Conservation (phyloP, 1,140 invertebrate genomes). For the Popillia japonica region DNA sequence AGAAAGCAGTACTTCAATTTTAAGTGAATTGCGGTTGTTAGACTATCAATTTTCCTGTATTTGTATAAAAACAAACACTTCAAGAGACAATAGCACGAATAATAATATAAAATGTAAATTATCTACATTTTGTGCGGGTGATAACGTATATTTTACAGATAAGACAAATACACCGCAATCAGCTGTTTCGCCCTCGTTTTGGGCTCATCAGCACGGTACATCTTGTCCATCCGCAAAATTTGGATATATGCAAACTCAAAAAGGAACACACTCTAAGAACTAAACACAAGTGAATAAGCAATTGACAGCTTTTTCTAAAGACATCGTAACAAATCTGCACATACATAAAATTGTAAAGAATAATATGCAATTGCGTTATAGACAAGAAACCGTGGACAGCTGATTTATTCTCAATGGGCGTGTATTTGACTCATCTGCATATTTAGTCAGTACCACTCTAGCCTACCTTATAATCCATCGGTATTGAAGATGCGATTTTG, state of each 20-base stretch:
- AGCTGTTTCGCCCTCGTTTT: slow-evolving; percentile 32
- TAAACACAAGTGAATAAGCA: background rate
- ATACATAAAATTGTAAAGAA: background rate
- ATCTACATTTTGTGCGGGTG: background rate
- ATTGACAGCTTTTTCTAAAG: background rate
- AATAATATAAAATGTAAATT: too few species aligned
- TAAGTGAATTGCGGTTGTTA: too few species aligned
- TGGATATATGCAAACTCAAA: background rate
- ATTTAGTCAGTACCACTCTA: background rate
- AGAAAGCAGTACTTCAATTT: too few species aligned
- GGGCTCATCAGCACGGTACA: slow-evolving; percentile 37
- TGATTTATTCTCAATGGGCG: slow-evolving; percentile 20
- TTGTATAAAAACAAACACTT: too few species aligned
- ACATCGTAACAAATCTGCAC: background rate
- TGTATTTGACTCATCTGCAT: slow-evolving; percentile 21
- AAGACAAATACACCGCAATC: slow-evolving; percentile 28
- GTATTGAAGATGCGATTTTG: background rate
- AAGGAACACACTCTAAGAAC: background rate
- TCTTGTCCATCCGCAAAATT: slow-evolving; percentile 10
- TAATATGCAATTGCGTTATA: background rate
- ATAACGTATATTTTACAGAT: background rate
- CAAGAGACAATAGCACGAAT: too few species aligned
- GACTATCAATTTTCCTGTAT: too few species aligned
- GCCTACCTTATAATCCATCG: background rate
- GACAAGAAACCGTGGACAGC: slow-evolving; percentile 38